phyloP scores from a whole-genome alignment of 2,888 invertebrate genomes.

The Cantharis lateralis region DNA sequence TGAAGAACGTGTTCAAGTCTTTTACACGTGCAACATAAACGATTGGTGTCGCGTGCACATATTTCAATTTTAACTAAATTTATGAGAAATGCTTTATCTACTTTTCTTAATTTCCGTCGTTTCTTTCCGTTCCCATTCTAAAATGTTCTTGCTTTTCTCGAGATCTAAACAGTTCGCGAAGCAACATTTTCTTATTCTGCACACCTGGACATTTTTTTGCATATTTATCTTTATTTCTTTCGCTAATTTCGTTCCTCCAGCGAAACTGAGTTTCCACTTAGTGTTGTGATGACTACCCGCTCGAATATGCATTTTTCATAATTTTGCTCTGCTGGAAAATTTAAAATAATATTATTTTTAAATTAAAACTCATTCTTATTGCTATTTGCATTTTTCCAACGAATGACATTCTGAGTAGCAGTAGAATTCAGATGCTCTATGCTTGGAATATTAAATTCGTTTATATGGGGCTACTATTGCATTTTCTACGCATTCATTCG shows the following conservation, averaged over 20 bases:
- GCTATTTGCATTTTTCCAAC: conserved; percentile 13
- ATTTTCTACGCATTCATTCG: conserved; percentile 26
- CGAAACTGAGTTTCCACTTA: neutral
- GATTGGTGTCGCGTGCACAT: conserved; percentile 39
- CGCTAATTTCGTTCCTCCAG: conserved; percentile 1
- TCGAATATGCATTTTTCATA: conserved; percentile 8
- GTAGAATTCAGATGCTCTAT: conserved; percentile 16
- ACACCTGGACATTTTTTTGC: conserved; percentile 19
- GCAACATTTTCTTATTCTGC: conserved; percentile 14
- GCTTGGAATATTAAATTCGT: conserved; percentile 28
- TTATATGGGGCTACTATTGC: conserved; percentile 25
- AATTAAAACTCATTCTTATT: conserved; percentile 13
- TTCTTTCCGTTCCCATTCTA: conserved; percentile 39
- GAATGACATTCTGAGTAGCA: conserved; percentile 13
- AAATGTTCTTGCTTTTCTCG: conserved; percentile 22
- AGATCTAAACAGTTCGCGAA: neutral
- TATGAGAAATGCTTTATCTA: conserved; percentile 38
- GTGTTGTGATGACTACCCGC: neutral
- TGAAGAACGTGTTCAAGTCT: conserved; percentile 37
- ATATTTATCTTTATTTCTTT: conserved; percentile 17
- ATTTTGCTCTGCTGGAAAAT: conserved; percentile 8
- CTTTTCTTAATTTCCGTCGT: conserved; percentile 40
- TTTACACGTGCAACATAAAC: conserved; percentile 38
- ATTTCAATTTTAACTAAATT: conserved; percentile 39
- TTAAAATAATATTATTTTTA: conserved; percentile 22